Evolutionary conservation across 1,140 invertebrate genomes (phyloP).

Genomic region (Lamellibrachia luymesi): DNA sequence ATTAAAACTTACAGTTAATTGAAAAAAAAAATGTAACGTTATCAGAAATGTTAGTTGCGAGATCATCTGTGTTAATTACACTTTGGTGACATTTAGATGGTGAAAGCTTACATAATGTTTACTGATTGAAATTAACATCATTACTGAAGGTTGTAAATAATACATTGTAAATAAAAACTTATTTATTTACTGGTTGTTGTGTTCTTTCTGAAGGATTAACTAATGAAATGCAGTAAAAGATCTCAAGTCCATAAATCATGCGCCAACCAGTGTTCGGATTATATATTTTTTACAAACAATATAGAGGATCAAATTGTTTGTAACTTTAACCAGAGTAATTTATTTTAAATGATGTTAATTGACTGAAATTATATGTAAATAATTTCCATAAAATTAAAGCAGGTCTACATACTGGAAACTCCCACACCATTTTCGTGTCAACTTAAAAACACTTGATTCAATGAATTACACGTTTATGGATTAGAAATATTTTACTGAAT

Average conservation of each 20-base stretch:
- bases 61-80: background rate
- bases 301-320: background rate
- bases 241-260: background rate
- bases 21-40: background rate
- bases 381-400: too few species aligned
- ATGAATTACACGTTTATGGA: too few species aligned
- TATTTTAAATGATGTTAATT: too few species aligned
- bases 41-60: background rate
- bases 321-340: background rate
- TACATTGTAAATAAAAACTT: background rate
- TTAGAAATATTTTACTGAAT: too few species aligned
- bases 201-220: background rate
- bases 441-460: too few species aligned
- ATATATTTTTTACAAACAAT: background rate
- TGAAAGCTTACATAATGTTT: too few species aligned
- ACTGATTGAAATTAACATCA: background rate
- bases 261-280: background rate
- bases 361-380: too few species aligned
- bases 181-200: background rate
- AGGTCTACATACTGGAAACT: too few species aligned
- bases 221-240: background rate
- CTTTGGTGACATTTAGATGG: too few species aligned
- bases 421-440: too few species aligned
- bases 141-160: background rate
- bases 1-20: background rate